Evolutionary conservation across 2,888 invertebrate species (phyloP), one percentile per base, ranked within the genome.

Genomic region (Caenorhabditis becei): DNA sequence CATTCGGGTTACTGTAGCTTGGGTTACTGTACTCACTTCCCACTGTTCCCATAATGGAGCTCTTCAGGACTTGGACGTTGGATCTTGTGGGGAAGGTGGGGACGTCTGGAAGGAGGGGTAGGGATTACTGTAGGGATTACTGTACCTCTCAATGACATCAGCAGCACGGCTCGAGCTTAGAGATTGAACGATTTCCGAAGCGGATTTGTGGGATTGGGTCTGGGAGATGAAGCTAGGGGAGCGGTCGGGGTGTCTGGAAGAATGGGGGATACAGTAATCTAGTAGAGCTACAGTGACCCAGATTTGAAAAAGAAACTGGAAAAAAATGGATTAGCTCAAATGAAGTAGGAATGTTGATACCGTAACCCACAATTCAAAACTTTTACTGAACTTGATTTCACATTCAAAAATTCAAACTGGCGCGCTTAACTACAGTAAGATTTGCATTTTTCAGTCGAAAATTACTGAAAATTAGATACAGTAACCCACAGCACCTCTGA

Each of bases 51-150:
- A n/a, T n/a, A n/a, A n/a, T n/a, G n/a, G n/a, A 71, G 16, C n/a
- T 71, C 71, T 23, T 71, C 71, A 1, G 71, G 71, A 7, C 71
- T 71, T n/a, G 28, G 41, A 1, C 62, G 41, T 20, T 71, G 53
- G 2, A 16, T 20, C n/a, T n/a, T n/a, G n/a, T n/a, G n/a, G n/a
- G n/a, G n/a, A n/a, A n/a, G n/a, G n/a, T n/a, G n/a, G 10, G 28
- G 28, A 0, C 44, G 44, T 23, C 63, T 63, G 35, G 24, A 63
- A 49, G 23, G 26, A 16, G 32, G n/a, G 51, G 32, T 35, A 53
- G 35, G 1, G 63, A n/a, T 32, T 7, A 10, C 10, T 32, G 10
- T 32, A 32, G 32, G 41, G 41, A 41, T 41, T 41, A 41, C 41
- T 41, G 41, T 41, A 41, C 41, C 41, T 47, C 8, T 47, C 47